Base-by-base conservation (phyloP, 2,113 vertebrate genomes). In the Neopipo cinnamomea region DNA sequence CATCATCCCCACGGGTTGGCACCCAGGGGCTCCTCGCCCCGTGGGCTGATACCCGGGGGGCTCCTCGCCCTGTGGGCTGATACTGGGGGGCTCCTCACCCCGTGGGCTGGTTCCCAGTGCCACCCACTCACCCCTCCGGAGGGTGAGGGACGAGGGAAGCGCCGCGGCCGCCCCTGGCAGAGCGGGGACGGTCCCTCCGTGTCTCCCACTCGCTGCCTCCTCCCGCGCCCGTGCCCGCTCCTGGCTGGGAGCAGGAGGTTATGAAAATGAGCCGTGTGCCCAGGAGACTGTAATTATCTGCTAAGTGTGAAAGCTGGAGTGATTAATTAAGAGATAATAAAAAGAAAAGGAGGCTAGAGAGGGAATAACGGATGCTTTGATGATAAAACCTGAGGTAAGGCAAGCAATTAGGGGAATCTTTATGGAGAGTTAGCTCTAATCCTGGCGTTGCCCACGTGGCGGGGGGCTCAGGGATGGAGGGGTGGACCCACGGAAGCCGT, bases 251-350 rank as follows among this genome's bases (percentile, higher is more conserved):
- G 97, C 97, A 96, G 97, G 97, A 98, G 98, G 98, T 98, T 97
- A 97, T 97, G 97, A 97, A 98, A 97, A 98, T 97, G 97, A 98
- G 98, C 98, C 58, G 61, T 16, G 67, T 96, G 96, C 98, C 98
- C 98, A 95, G 97, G 98, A 97, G 98, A 98, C 97, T 96, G 97
- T 98, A 98, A 98, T 98, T 98, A 98, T 97, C 97, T 94, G 96
- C 98, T 98, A 98, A 98, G 97, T 97, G 98, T 96, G 98, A 97
- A 97, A 98, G 98, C 98, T 97, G 82, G 97, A 98, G 98, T 98
- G 98, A 98, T 98, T 98, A 98, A 98, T 98, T 98, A 98, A 98
- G 98, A 98, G 98, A 98, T 98, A 98, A 98, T 98, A 98, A 98
- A 98, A 98, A 98, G 97, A 95, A 97, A 98, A 97, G 97, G 97